Evolutionary conservation across 2,797 vertebrate species (phyloP).

Genomic region (Poeciliopsis paucimaculata): DNA sequence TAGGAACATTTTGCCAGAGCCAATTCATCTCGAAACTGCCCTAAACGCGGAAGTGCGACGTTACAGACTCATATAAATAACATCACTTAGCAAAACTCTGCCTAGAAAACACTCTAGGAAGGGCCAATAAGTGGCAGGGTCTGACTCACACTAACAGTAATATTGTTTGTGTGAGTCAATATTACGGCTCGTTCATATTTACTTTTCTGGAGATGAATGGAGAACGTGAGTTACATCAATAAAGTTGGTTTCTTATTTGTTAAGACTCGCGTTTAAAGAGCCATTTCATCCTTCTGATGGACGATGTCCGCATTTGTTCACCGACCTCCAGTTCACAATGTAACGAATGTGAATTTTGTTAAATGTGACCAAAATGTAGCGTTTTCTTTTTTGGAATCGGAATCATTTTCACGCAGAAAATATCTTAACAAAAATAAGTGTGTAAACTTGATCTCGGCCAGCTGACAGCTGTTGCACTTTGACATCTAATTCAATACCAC

Average conservation of each 20-base stretch:
- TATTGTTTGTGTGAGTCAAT: too few relatives aligned
- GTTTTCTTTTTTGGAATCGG: too few relatives aligned
- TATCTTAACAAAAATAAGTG: too few relatives aligned
- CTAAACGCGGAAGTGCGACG: background rate
- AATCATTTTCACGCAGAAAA: too few relatives aligned
- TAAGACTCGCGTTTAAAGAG: background rate
- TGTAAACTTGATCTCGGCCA: too few relatives aligned
- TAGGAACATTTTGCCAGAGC: background rate
- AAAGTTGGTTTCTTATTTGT: background rate
- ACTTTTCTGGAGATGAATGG: background rate
- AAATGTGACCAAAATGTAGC: too few relatives aligned
- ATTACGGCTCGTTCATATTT: background rate
- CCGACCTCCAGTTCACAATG: background rate
- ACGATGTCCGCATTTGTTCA: background rate
- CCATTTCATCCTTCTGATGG: background rate
- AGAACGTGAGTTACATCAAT: background rate
- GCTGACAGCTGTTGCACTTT: too few relatives aligned
- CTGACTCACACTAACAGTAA: background rate
- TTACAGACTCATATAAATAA: background rate
- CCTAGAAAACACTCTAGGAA: background rate
- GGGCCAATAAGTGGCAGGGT: background rate
- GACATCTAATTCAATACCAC: background rate
- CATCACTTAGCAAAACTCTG: background rate
- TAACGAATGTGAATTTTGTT: background rate
- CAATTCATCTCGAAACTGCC: background rate